These are phyloP conservation scores for Dione juno DNA, from an alignment of 2,888 invertebrate genomes.

Conservation along the genomic window DNA sequence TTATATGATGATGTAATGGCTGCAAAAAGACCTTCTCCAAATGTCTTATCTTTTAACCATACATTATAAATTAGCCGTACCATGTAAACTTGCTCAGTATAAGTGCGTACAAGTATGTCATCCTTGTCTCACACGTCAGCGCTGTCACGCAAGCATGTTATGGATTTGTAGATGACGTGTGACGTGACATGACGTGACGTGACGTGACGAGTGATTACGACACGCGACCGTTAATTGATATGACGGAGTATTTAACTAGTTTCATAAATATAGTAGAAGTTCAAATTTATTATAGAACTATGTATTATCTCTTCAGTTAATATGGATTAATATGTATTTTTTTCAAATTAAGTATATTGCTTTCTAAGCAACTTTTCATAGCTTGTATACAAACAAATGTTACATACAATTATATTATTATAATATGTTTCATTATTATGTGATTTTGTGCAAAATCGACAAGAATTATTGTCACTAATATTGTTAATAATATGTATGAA, in stretches of 20 bases:
- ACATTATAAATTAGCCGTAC: constrained; percentile 16
- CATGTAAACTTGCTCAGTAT: constrained; percentile 15
- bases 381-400: too few species aligned
- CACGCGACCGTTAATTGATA: constrained; percentile 37
- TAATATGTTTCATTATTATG: too few species aligned
- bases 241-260: constrained; percentile 3
- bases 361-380: background rate
- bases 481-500: too few species aligned
- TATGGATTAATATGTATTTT: background rate
- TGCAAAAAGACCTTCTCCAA: background rate
- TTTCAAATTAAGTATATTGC: background rate
- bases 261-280: constrained; percentile 1
- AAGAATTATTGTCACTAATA: too few species aligned
- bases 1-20: too few species aligned
- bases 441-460: too few species aligned
- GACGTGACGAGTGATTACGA: constrained; percentile 33
- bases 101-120: constrained; percentile 23
- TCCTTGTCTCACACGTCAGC: constrained; percentile 29
- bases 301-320: too few species aligned
- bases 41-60: background rate
- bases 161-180: constrained; percentile 33
- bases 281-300: background rate
- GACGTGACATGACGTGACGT: constrained; percentile 33
- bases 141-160: constrained; percentile 32
- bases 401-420: too few species aligned